phyloP scores from a whole-genome alignment of 1,140 invertebrate genomes.

The Ditylenchus dipsaci region DNA sequence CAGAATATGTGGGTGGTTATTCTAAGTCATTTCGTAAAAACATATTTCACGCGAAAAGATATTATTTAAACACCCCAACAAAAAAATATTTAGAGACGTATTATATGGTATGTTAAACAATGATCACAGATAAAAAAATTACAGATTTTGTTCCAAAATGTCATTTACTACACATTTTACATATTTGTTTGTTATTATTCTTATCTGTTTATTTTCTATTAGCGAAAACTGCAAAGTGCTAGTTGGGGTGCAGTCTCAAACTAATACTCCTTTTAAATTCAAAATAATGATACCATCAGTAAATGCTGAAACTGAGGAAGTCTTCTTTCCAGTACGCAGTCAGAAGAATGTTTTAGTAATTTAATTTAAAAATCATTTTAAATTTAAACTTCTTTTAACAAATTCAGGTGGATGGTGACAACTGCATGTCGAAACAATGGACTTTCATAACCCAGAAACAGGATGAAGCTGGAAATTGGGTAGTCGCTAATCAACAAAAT shows the following conservation, averaged over 20 bases:
- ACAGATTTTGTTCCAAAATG: too few relatives aligned
- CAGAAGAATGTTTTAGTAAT: background rate
- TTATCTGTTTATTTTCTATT: background rate
- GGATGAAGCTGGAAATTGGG: slow-evolving; percentile 4
- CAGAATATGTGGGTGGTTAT: too few relatives aligned
- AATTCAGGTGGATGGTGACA: slow-evolving; percentile 5
- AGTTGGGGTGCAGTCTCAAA: background rate
- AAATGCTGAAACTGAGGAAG: background rate
- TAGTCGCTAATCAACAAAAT: background rate
- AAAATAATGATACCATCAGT: slow-evolving; percentile 1
- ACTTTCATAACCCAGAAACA: background rate
- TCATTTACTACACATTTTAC: too few relatives aligned
- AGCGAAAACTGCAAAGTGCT: background rate
- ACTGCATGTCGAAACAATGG: slow-evolving; percentile 2
- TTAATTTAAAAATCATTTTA: background rate
- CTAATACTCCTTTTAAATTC: slow-evolving; percentile 10
- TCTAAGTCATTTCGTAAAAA: too few relatives aligned
- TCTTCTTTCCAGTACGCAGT: background rate
- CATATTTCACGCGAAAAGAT: too few relatives aligned
- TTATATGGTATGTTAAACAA: too few relatives aligned
- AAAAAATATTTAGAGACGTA: too few relatives aligned
- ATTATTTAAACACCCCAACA: too few relatives aligned
- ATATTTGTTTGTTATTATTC: background rate
- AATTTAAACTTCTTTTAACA: background rate
- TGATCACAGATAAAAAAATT: too few relatives aligned